Base-by-base conservation (phyloP, 1,140 invertebrate genomes). In the Nasonia longicornis region DNA sequence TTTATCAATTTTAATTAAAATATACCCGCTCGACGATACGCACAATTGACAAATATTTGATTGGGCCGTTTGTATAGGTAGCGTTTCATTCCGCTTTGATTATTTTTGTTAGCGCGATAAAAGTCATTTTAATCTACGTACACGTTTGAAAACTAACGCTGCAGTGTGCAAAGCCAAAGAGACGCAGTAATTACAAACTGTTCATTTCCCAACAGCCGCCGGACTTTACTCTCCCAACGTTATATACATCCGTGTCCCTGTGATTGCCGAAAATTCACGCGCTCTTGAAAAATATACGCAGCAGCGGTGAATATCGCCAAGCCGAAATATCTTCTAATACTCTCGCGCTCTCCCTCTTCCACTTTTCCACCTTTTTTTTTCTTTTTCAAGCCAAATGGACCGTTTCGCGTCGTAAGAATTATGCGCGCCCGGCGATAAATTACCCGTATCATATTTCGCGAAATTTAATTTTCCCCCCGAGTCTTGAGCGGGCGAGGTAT, bases 401-500 rank as follows among this genome's bases (percentile, higher is more conserved):
- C 70, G 22, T 67, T 38, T 74, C 58, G 58, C 2, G 52, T 29
- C 29, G 48, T 48, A 74, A 80, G 71, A 80, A 80, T 80, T 80
- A 80, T 80, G 42, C 63, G 63, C 12, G 42, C 10, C 70, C 20
- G 22, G 35, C 52, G 45, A 80, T 80, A 74, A 80, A 80, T 80
- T 80, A 63, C 11, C 58, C 63, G 71, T 80, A 80, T 80, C 79
- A 80, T 80, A 79, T 80, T 74, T 80, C 63, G 71, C 63, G n/a
- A 80, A 74, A 80, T 80, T 80, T 80, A 74, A 80, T 80, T 80
- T 80, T 80, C 31, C 71, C 70, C 71, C 29, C 2, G 71, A 80
- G 79, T 74, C 42, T 80, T 80, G 38, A 74, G 38, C 58, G 58
- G 26, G 26, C 26, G 6, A 42, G 31, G 6, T 38, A 22, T n/a